These are phyloP conservation scores for Epinephelus coioides DNA, from an alignment of 2,797 vertebrate species.

Conservation along the genomic window DNA sequence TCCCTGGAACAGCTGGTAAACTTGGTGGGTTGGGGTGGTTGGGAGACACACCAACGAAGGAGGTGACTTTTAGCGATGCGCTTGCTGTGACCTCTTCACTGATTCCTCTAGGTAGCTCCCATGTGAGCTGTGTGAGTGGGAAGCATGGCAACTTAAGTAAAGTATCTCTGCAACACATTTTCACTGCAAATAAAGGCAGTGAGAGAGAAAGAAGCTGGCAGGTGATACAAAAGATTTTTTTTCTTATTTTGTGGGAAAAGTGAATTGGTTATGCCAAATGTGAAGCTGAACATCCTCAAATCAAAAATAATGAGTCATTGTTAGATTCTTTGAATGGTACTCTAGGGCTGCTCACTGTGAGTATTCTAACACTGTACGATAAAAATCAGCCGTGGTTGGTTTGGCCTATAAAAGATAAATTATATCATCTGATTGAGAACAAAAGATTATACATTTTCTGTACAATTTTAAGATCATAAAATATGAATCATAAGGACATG, in stretches of 20 bases:
- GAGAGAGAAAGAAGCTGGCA: background rate
- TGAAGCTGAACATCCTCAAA: conserved; percentile 9
- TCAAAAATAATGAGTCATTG: background rate
- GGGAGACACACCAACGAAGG: conserved; percentile 13
- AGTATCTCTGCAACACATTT: conserved; percentile 13
- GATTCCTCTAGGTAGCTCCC: conserved; percentile 26
- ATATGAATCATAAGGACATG: background rate
- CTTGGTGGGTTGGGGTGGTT: conserved; percentile 10
- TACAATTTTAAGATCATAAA: background rate
- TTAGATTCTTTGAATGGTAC: background rate
- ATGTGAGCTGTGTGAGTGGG: conserved; percentile 49
- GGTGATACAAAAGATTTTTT: background rate
- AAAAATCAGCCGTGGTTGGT: background rate
- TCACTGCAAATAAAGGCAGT: background rate
- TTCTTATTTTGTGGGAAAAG: background rate
- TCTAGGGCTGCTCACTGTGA: background rate
- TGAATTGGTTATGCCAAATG: background rate
- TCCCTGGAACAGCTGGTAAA: conserved; percentile 34
- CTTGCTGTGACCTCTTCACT: conserved; percentile 36
- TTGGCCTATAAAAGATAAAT: background rate
- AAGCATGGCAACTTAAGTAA: conserved; percentile 9
- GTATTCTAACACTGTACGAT: background rate
- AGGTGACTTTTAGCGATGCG: conserved; percentile 16
- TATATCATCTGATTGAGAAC: background rate
- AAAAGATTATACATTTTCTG: background rate